Base-by-base conservation (phyloP, 2,888 invertebrate species). In the Ephialtes manifestator region DNA sequence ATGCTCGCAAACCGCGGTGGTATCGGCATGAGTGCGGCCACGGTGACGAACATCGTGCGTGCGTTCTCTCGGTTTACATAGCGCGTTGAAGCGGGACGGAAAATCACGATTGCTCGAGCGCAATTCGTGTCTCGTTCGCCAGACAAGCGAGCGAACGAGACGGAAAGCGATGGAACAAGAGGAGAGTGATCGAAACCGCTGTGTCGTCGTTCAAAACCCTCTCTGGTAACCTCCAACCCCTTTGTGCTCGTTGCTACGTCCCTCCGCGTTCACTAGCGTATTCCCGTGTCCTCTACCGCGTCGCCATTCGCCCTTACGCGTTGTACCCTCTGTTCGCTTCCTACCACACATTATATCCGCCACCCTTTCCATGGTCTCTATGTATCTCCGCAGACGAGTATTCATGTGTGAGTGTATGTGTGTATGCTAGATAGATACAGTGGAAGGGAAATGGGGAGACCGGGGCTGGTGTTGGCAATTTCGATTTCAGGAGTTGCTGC, bases 41-140 rank as follows among this genome's bases (percentile, higher is more conserved):
- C 46, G 67, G 13, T 72, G 28, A 75, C 43, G 79, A 72, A 51
- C 72, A 60, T 48, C 78, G 43, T 31, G 20, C 60, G 8, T 70
- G 28, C 81, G 65, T 78, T 81, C 74, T 35, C 88, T 88, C 90
- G 89, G 91, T 92, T 91, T 92, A 91, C 90, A 91, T 89, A 90
- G 89, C 86, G 86, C 89, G 87, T 84, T 75, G 84, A 87, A 88
- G 88, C 88, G 88, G 89, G 89, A 92, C 88, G 89, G 91, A 91
- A 92, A 92, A 91, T 92, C 90, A 92, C 90, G 90, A 90, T 90
- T 90, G 91, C 88, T 87, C 86, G 85, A 60, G 24, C 65, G 65
- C 65, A 39, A 65, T 65, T 65, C 65, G 65, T 11, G 65, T 65
- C 39, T 65, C 39, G 39, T 43, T 39, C 39, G 43, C 20, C 35